These are phyloP conservation scores for Camelus dromedarius DNA, from an alignment of 2,113 vertebrate species.

Conservation along the genomic window DNA sequence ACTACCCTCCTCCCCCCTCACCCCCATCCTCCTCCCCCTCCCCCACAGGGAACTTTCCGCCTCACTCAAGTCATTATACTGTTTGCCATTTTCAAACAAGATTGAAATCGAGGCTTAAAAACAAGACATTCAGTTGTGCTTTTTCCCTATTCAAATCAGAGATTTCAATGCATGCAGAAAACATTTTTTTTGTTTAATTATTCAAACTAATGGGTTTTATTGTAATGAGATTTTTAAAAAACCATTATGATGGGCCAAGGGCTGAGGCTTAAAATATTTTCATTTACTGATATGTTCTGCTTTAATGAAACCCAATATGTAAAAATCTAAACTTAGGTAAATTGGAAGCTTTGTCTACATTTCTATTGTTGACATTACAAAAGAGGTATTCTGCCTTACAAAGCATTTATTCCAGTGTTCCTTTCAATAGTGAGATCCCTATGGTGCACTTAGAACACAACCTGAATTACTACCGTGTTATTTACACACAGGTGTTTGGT, in stretches of 20 bases:
- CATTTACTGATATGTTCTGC: slow-evolving; percentile 71
- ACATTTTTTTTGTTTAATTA: slow-evolving; percentile 72
- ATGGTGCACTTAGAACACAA: neutral
- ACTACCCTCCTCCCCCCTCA: no score
- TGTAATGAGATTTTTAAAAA: slow-evolving; percentile 79
- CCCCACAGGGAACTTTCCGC: neutral
- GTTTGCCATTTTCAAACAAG: slow-evolving; percentile 52
- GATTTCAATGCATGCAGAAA: slow-evolving; percentile 61
- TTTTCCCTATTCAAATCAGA: slow-evolving; percentile 67
- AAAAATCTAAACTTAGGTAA: slow-evolving; percentile 69
- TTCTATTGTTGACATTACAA: slow-evolving; percentile 71
- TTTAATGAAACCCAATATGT: slow-evolving; percentile 73
- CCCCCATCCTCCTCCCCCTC: no score
- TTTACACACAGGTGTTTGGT: slow-evolving; percentile 43
- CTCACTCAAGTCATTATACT: neutral
- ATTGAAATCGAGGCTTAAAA: slow-evolving; percentile 54
- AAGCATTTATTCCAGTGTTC: slow-evolving; percentile 35
- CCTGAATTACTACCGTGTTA: neutral
- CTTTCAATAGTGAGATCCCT: slow-evolving; percentile 26
- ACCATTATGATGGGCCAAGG: slow-evolving; percentile 68
- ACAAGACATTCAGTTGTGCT: slow-evolving; percentile 6
- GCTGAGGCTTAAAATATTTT: slow-evolving; percentile 77
- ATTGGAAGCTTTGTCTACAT: slow-evolving; percentile 60
- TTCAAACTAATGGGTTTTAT: slow-evolving; percentile 80
- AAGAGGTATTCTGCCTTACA: slow-evolving; percentile 56